Evolutionary conservation across 2,113 vertebrate genomes (phyloP), one percentile per base, ranked within the genome.

Genomic region (Xiphias gladius): DNA sequence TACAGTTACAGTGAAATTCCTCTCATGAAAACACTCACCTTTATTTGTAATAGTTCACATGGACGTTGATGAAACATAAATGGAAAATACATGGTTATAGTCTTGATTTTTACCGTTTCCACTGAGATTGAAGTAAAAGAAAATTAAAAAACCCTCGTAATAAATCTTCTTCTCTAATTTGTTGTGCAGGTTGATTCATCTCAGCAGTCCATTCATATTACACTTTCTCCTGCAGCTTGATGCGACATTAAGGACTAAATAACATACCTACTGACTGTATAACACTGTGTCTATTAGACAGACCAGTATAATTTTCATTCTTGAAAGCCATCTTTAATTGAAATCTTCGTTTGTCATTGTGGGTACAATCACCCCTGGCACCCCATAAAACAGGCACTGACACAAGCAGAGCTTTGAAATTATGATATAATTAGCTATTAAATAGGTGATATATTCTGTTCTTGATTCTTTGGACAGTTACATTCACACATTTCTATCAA

Each of bases 261-360:
- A 94, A 94, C 91, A 82, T 39, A 87, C 84, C 55, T 5, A 32
- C 3, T 72, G 76, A n/a, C 72, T 86, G 65, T 80, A 37, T 70
- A 58, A 64, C 48, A 87, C 67, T 83, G 79, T 73, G 76, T 80
- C 84, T 64, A 52, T 69, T 50, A 82, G 73, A 89, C 80, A 76
- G 28, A 80, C 55, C 50, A 24, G 68, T 75, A 73, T 87, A 17
- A 87, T 86, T 91, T 82, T 65, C 77, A 88, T 86, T 80, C 73
- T 69, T 90, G 80, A 93, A 88, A 92, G 82, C 68, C 86, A 89
- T 90, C 80, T 94, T 93, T 93, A 93, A 94, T 93, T 93, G 84
- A 90, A 94, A 93, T 93, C 92, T 92, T 75, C 46, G 71, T 92
- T 89, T 87, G 89, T 94, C 82, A 89, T 83, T 79, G 85, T 52